phyloP scores from a whole-genome alignment of 2,113 vertebrate species.

The Psophia crepitans region DNA sequence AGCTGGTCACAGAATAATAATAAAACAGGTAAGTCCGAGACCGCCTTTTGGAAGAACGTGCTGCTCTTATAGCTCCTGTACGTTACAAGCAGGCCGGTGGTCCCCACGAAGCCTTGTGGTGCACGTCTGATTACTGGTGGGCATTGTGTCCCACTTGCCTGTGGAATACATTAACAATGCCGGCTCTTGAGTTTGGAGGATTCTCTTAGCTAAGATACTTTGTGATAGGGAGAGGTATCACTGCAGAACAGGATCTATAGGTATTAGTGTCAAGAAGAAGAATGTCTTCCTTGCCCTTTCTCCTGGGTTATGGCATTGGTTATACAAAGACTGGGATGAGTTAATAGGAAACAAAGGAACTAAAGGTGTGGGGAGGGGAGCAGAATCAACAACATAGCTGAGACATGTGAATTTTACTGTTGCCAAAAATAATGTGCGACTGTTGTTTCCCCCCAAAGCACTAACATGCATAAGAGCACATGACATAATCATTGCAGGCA shows the following conservation, averaged over 20 bases:
- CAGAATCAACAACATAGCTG: not conserved
- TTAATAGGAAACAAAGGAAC: constrained; percentile 71
- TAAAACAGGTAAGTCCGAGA: not conserved
- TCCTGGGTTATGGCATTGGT: constrained; percentile 64
- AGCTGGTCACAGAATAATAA: constrained; percentile 38
- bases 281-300: constrained; percentile 73
- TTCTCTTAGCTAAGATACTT: constrained; percentile 54
- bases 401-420: not conserved
- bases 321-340: constrained; percentile 60
- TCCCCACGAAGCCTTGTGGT: not conserved
- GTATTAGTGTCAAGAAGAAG: constrained; percentile 74
- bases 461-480: not conserved
- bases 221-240: constrained; percentile 47
- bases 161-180: constrained; percentile 49
- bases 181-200: constrained; percentile 49
- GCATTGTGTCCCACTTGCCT: not conserved
- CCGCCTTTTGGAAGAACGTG: not conserved
- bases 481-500: not conserved
- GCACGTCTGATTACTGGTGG: constrained; percentile 11
- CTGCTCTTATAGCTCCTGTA: not conserved
- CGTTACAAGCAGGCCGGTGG: not conserved
- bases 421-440: not conserved
- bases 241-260: constrained; percentile 59
- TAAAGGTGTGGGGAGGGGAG: not conserved
- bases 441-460: constrained; percentile 19